Conservation (phyloP, 2,888 invertebrate species). For the Thera obeliscata region DNA sequence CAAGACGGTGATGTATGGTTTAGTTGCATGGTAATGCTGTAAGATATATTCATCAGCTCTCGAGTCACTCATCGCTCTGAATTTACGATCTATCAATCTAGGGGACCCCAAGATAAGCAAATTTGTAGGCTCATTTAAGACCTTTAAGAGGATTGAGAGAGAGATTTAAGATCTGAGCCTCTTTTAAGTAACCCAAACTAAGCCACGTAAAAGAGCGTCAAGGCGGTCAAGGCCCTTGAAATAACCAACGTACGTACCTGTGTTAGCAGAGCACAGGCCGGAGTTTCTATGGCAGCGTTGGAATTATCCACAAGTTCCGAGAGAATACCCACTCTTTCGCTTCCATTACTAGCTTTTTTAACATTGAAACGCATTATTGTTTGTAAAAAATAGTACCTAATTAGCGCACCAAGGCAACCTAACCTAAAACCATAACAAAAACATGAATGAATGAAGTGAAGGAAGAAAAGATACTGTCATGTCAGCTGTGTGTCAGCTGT, state of each 20-base stretch:
- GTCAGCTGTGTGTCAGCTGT: too few species aligned
- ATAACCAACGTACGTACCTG: slow-evolving; percentile 79
- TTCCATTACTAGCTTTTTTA: slow-evolving; percentile 82
- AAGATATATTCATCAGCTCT: too few species aligned
- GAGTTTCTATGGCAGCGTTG: slow-evolving; percentile 87
- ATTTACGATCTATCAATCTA: too few species aligned
- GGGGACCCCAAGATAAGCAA: too few species aligned
- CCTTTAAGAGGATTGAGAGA: too few species aligned
- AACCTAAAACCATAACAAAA: neutral
- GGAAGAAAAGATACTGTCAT: too few species aligned
- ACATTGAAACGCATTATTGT: slow-evolving; percentile 89
- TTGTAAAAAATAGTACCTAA: too few species aligned
- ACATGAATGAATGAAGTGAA: neutral
- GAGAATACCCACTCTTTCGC: slow-evolving; percentile 88
- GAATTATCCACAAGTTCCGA: slow-evolving; percentile 84
- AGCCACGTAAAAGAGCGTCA: neutral
- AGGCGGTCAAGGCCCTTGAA: slow-evolving; percentile 6
- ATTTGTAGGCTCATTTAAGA: too few species aligned
- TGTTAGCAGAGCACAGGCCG: slow-evolving; percentile 89
- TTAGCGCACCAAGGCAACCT: neutral
- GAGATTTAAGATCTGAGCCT: too few species aligned
- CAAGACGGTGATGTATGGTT: too few species aligned
- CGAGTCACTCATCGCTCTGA: too few species aligned
- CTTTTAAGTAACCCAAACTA: neutral
- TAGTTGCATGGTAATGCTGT: too few species aligned